Evolutionary conservation across 2,888 invertebrate species (phyloP).

Genomic region (Exephanes ischioxanthus): DNA sequence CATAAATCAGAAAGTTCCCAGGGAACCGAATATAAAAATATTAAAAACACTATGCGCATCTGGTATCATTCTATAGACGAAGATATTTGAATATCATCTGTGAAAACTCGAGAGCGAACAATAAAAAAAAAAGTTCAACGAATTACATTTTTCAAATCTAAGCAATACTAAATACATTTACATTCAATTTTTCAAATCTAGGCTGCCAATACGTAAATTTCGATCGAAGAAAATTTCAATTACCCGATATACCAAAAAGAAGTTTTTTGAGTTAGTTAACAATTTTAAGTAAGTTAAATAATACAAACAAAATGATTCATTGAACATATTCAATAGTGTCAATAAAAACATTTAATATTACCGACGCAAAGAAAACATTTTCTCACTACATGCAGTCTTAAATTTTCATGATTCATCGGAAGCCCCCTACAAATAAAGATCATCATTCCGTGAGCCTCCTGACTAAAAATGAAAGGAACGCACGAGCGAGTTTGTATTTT

Average conservation of each 20-base stretch:
- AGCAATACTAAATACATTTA: neutral
- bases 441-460: neutral
- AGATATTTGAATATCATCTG: neutral
- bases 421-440: neutral
- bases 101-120: neutral
- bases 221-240: no score
- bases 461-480: conserved; percentile 40
- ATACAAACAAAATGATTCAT: neutral
- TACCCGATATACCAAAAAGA: neutral
- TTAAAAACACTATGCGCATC: neutral
- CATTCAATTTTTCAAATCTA: no score
- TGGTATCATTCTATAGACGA: neutral
- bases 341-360: neutral
- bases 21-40: neutral
- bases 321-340: neutral
- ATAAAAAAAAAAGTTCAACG: neutral
- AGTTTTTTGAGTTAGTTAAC: neutral
- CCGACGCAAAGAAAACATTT: neutral
- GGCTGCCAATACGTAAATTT: neutral
- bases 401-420: neutral
- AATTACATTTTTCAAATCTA: neutral
- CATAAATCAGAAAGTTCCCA: conserved; percentile 53
- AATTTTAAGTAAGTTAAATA: neutral
- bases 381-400: neutral
- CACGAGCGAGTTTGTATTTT: conserved; percentile 17